Conservation (phyloP, 1,140 invertebrate species). For the Drosophila mojavensis region DNA sequence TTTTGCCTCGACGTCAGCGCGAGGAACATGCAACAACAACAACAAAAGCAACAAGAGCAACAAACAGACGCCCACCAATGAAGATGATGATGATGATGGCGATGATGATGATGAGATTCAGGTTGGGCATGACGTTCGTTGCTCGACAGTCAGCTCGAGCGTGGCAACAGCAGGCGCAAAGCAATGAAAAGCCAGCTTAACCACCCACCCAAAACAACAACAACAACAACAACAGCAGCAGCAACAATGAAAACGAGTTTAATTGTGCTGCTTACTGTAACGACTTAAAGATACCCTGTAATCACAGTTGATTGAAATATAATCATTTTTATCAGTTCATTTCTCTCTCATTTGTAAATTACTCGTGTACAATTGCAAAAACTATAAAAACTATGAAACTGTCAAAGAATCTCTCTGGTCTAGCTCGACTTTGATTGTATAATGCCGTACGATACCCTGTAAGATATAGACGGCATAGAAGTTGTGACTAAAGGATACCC, state of each 20-base stretch:
- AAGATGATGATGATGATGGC: slow-evolving; percentile 19
- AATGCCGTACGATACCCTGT: too few relatives aligned
- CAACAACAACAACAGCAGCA: neutral
- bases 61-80: slow-evolving; percentile 47
- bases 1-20: slow-evolving; percentile 45
- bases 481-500: too few relatives aligned
- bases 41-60: neutral
- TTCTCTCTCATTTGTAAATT: too few relatives aligned
- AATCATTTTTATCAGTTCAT: neutral
- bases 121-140: slow-evolving; percentile 53
- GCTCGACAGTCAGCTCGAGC: slow-evolving; percentile 55
- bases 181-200: slow-evolving; percentile 61
- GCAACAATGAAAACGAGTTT: neutral
- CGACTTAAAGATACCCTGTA: slow-evolving; percentile 1
- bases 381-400: too few relatives aligned
- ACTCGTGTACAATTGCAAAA: neutral
- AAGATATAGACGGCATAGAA: too few relatives aligned
- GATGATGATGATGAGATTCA: slow-evolving; percentile 16
- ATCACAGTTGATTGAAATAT: too few relatives aligned
- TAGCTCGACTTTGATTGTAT: too few relatives aligned
- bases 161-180: slow-evolving; percentile 3
- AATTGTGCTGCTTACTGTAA: neutral
- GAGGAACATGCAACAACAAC: slow-evolving; percentile 43
- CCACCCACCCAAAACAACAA: slow-evolving; percentile 26
- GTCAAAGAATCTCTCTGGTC: too few relatives aligned